Percentiles rank a stretch among this genome's conserved stretches.
Evolutionary conservation across 2,888 invertebrate genomes (phyloP).

Genomic region (Lasioglossum calceatum): DNA sequence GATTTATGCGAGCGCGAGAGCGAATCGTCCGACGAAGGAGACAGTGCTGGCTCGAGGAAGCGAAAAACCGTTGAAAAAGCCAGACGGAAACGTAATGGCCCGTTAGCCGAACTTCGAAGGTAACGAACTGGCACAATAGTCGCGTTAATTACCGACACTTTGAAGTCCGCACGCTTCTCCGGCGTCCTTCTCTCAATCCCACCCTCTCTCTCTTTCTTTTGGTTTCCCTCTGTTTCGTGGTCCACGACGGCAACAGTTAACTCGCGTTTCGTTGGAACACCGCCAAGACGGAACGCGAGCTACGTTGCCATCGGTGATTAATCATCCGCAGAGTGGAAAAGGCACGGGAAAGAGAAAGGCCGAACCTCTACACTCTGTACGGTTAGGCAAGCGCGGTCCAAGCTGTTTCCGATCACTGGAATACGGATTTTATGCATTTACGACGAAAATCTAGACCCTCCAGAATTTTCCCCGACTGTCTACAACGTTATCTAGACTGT

Average conservation of each 20-base stretch:
- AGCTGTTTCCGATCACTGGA: not conserved
- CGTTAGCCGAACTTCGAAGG: constrained; percentile 34
- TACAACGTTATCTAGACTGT: too few relatives aligned
- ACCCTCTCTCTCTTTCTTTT: not conserved
- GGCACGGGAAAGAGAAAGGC: constrained; percentile 1
- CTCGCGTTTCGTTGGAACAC: constrained; percentile 46
- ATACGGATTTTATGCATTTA: not conserved
- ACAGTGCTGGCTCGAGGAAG: not conserved
- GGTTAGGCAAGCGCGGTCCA: constrained; percentile 28
- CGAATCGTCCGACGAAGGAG: not conserved
- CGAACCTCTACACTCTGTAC: not conserved
- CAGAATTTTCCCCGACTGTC: too few relatives aligned
- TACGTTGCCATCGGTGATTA: constrained; percentile 50
- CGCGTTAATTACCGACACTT: constrained; percentile 64
- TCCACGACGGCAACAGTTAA: constrained; percentile 38
- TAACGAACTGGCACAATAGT: constrained; percentile 42
- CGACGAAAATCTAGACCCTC: too few relatives aligned
- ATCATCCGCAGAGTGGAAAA: constrained; percentile 47
- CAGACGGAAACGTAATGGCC: not conserved
- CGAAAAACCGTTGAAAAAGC: not conserved
- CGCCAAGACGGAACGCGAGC: constrained; percentile 58
- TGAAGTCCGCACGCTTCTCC: constrained; percentile 21
- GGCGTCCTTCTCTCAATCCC: not conserved
- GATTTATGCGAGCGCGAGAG: not conserved
- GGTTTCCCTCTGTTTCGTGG: not conserved